Percentiles rank a stretch among this genome's conserved stretches.
phyloP scores from a whole-genome alignment of 1,140 invertebrate species.

The Orchesella cincta region DNA sequence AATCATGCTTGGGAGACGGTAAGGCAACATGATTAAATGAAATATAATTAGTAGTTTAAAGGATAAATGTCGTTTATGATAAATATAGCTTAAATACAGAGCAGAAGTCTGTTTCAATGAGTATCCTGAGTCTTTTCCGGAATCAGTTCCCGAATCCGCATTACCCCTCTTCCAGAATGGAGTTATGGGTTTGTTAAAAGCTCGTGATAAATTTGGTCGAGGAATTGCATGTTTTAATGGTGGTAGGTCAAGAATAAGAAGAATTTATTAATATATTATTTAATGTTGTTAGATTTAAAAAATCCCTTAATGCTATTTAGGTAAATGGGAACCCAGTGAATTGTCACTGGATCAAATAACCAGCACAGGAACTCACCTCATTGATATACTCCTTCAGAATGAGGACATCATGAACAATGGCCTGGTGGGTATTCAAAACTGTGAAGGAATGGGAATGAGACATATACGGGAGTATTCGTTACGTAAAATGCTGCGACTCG shows the following conservation, averaged over 20 bases:
- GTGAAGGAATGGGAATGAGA: neutral
- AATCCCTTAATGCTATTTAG: too few relatives aligned
- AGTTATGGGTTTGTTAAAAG: neutral
- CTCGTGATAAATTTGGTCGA: neutral
- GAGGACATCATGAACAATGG: neutral
- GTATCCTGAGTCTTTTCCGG: neutral
- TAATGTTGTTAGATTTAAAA: too few relatives aligned
- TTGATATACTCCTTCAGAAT: neutral
- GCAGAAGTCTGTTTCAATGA: neutral
- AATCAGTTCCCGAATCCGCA: neutral
- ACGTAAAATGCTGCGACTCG: neutral
- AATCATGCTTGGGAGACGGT: slow-evolving; percentile 8
- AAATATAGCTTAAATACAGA: neutral
- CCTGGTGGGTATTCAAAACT: neutral
- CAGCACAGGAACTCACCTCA: neutral
- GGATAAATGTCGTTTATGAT: too few relatives aligned
- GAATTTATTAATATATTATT: neutral
- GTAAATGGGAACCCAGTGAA: neutral
- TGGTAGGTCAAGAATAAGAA: neutral
- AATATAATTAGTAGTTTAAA: too few relatives aligned
- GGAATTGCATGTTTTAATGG: neutral
- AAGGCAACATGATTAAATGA: too few relatives aligned
- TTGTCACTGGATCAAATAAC: neutral
- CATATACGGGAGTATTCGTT: neutral
- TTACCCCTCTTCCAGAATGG: neutral